Percentiles rank a stretch among this genome's conserved stretches.
Evolutionary conservation across 2,888 invertebrate genomes (phyloP).

Genomic region (Tanypteryx hageni): DNA sequence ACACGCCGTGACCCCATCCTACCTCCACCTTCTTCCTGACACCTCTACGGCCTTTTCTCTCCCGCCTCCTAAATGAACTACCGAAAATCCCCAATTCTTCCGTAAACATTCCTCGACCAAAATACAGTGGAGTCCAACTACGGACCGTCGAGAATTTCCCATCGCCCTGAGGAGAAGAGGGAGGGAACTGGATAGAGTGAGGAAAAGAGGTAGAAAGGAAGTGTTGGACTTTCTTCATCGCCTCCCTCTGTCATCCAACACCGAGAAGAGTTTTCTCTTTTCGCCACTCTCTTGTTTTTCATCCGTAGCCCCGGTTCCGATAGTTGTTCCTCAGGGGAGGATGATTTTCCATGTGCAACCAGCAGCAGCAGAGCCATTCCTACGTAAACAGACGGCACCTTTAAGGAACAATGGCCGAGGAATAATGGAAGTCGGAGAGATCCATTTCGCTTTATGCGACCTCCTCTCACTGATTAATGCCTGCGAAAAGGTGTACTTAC

Average conservation of each 20-base stretch:
- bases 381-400: slow-evolving; percentile 14
- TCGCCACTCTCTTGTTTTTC: not conserved
- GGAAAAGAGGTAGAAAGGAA: not conserved
- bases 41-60: not conserved
- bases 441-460: slow-evolving; percentile 30
- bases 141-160: not conserved
- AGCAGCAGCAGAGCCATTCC: not conserved
- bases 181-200: not conserved
- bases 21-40: not conserved
- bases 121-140: not conserved
- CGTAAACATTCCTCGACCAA: slow-evolving; percentile 57
- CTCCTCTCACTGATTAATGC: slow-evolving; percentile 19
- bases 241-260: not conserved
- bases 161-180: not conserved
- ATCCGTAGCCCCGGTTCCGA: not conserved
- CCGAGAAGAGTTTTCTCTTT: not conserved
- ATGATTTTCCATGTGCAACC: slow-evolving; percentile 39
- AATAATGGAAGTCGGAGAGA: slow-evolving; percentile 34
- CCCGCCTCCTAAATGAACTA: slow-evolving; percentile 41
- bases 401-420: slow-evolving; percentile 53
- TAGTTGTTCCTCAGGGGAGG: not conserved
- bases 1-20: not conserved
- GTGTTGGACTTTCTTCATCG: not conserved
- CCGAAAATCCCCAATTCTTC: slow-evolving; percentile 49
- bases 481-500: slow-evolving; percentile 32